Conservation (phyloP, 2,888 invertebrate genomes). For the Hemicrepidius hirtus region DNA sequence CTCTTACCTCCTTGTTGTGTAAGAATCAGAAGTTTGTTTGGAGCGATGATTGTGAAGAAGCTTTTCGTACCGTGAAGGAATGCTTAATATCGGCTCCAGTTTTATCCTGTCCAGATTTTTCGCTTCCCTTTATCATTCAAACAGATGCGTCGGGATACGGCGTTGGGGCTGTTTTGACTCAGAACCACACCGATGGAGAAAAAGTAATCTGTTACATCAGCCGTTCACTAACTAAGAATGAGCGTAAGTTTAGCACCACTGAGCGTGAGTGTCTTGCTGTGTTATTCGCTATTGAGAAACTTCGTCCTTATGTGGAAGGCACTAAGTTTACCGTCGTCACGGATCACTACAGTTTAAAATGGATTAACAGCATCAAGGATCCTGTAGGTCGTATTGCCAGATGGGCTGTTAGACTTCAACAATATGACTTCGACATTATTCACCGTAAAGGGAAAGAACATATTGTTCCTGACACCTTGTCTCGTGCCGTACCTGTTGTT, state of each 20-base stretch:
- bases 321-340: slow-evolving; percentile 56
- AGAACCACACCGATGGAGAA: slow-evolving; percentile 21
- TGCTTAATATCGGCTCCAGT: slow-evolving; percentile 36
- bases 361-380: slow-evolving; percentile 46
- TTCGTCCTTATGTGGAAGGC: slow-evolving; percentile 48
- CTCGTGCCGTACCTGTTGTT: slow-evolving; percentile 55
- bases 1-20: slow-evolving; percentile 44
- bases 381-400: slow-evolving; percentile 54
- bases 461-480: slow-evolving; percentile 35
- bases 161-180: slow-evolving; percentile 39
- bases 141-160: too few species aligned
- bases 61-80: slow-evolving; percentile 33
- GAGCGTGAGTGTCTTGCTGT: slow-evolving; percentile 47
- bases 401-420: slow-evolving; percentile 51
- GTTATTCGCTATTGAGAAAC: slow-evolving; percentile 38
- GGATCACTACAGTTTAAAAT: slow-evolving; percentile 56
- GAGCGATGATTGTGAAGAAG: slow-evolving; percentile 12
- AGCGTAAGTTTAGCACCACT: slow-evolving; percentile 45
- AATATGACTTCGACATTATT: slow-evolving; percentile 45
- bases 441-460: slow-evolving; percentile 46
- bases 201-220: slow-evolving; percentile 36
- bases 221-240: slow-evolving; percentile 37
- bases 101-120: slow-evolving; percentile 44
- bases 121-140: slow-evolving; percentile 25
- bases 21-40: slow-evolving; percentile 44